These are phyloP conservation scores for Notarius quadriscutis DNA, from an alignment of 2,113 vertebrate genomes.

Conservation along the genomic window DNA sequence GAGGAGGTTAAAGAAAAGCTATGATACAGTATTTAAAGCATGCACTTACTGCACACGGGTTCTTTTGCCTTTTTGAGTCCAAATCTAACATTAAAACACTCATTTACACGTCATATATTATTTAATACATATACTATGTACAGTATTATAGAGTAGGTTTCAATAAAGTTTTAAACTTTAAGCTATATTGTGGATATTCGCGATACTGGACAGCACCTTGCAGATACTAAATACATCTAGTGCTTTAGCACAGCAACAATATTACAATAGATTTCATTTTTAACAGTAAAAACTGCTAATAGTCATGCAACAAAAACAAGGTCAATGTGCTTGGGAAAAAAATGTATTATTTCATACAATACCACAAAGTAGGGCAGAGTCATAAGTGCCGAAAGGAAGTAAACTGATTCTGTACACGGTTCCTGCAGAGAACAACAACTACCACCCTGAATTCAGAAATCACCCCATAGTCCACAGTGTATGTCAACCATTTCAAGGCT, in stretches of 20 bases:
- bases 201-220: conserved; percentile 74
- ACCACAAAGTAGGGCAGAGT: conserved; percentile 67
- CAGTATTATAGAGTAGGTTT: conserved; percentile 84
- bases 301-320: conserved; percentile 73
- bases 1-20: conserved; percentile 43
- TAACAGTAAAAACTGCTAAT: conserved; percentile 65
- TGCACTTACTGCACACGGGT: conserved; percentile 52
- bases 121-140: conserved; percentile 90
- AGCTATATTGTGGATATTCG: conserved; percentile 75
- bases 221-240: conserved; percentile 70
- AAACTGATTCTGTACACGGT: conserved; percentile 44
- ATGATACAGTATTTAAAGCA: conserved; percentile 54
- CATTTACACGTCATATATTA: conserved; percentile 69
- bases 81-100: conserved; percentile 71
- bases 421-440: conserved; percentile 30
- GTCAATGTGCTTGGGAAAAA: conserved; percentile 66
- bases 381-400: conserved; percentile 57
- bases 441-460: conserved; percentile 53
- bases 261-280: conserved; percentile 65
- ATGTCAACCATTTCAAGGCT: conserved; percentile 86
- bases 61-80: conserved; percentile 43
- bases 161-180: conserved; percentile 75
- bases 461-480: conserved; percentile 75
- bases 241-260: conserved; percentile 60
- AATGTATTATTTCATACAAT: conserved; percentile 82